Conservation (phyloP, 2,888 invertebrate genomes). For the Cephus pygmeus region DNA sequence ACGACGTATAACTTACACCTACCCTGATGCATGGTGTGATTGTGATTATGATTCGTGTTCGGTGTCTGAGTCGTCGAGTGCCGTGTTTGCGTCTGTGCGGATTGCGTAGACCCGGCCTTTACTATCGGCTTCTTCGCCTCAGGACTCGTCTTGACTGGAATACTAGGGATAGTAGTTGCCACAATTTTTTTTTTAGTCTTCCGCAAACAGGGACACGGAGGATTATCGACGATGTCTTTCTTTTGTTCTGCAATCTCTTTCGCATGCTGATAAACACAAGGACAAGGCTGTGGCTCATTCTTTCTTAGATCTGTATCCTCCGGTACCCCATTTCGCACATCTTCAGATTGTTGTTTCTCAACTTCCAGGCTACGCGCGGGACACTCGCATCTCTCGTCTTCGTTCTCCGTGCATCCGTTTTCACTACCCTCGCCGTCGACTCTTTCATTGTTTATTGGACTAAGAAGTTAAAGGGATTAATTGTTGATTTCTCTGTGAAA, state of each 20-base stretch:
- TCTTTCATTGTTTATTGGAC: constrained; percentile 24
- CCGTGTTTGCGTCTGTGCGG: constrained; percentile 54
- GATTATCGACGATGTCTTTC: constrained; percentile 45
- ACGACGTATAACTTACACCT: constrained; percentile 39
- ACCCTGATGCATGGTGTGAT: constrained; percentile 46
- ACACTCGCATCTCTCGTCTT: constrained; percentile 36
- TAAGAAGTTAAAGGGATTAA: background rate
- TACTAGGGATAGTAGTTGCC: constrained; percentile 23
- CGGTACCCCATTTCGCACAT: constrained; percentile 18
- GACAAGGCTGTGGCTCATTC: constrained; percentile 43
- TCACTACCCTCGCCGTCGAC: constrained; percentile 28
- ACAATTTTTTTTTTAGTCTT: constrained; percentile 36
- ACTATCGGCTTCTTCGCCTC: constrained; percentile 32
- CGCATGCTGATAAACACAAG: constrained; percentile 53
- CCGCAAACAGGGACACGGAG: constrained; percentile 56
- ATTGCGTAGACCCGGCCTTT: constrained; percentile 40
- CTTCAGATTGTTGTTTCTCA: constrained; percentile 21
- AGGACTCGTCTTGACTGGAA: constrained; percentile 4
- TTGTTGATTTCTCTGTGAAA: background rate
- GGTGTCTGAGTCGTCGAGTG: constrained; percentile 62
- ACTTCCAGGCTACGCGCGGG: constrained; percentile 26
- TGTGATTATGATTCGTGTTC: constrained; percentile 48
- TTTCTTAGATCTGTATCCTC: constrained; percentile 31
- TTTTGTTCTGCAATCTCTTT: constrained; percentile 49
- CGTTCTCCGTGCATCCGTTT: constrained; percentile 24